Evolutionary conservation across 2,888 invertebrate species (phyloP), one percentile per base, ranked within the genome.

Genomic region (Dryomyza anilis): DNA sequence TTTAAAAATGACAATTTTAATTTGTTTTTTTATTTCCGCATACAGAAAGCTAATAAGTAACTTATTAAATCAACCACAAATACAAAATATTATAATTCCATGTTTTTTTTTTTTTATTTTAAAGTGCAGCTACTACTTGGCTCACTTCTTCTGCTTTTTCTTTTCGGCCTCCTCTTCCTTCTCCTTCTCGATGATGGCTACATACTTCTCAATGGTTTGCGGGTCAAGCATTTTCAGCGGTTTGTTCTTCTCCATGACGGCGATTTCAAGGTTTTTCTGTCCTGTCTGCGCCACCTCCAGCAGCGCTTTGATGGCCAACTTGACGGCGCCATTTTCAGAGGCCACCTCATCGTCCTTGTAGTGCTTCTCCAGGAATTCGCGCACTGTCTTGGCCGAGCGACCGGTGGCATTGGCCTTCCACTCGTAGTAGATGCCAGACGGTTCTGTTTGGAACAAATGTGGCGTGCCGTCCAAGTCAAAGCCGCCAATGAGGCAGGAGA

Each of bases 341-440:
- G 71, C 73, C n/a, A 95, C 94, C 77, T 93, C 92, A 73, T 97
- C 96, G 46, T 90, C 85, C 59, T 91, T 92, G 81, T 98, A 99
- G 83, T 95, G 94, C 82, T 99, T 99, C 84, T 99, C 99, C 73
- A 99, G 87, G 83, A 97, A 99, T 85, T 99, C 99, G 66, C 97
- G 88, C 0, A 95, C 99, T 30, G 98, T 96, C 84, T 99, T 99
- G 2, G 98, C 98, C 73, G 96, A 96, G 72, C 98, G 89, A 3
- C 99, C 99, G 62, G 98, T 99, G 10, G 98, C 98, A 86, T 98
- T 99, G 1, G 99, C 98, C 86, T 96, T 96, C 96, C 98, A 99
- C 84, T 99, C 98, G 82, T 98, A 98, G 83, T 97, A 99, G 75
- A 98, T 97, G 67, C 98, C 99, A 60, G 98, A 98, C 6, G 99